Evolutionary conservation across 2,888 invertebrate species (phyloP).

Genomic region (Pyrrhia umbra): DNA sequence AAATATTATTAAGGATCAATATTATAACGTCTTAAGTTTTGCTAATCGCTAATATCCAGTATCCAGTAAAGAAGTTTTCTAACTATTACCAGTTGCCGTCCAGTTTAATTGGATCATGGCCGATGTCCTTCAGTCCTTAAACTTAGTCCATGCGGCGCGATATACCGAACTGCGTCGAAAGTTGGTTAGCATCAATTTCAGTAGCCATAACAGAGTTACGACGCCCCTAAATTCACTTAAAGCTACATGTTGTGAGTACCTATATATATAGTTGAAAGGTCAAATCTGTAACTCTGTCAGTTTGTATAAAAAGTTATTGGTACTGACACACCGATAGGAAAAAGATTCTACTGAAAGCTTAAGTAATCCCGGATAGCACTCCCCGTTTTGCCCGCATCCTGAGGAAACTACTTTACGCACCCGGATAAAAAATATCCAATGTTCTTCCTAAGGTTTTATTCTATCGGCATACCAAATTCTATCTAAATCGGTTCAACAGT

Average conservation of each 20-base stretch:
- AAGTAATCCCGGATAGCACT: too few species aligned
- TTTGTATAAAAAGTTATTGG: too few species aligned
- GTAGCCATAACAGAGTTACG: conserved; percentile 21
- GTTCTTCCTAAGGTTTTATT: too few species aligned
- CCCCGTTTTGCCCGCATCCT: too few species aligned
- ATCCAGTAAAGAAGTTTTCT: conserved; percentile 21
- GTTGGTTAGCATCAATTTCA: conserved; percentile 33
- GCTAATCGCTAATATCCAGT: background rate
- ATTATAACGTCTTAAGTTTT: too few species aligned
- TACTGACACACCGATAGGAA: too few species aligned
- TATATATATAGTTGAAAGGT: background rate
- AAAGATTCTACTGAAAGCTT: too few species aligned
- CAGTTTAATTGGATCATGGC: conserved; percentile 19
- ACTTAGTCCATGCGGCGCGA: conserved; percentile 11
- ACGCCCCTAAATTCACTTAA: conserved; percentile 35
- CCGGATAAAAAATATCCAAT: too few species aligned
- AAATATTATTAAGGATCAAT: too few species aligned
- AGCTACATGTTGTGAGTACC: conserved; percentile 1
- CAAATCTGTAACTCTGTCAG: background rate
- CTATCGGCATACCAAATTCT: too few species aligned
- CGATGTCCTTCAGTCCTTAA: conserved; percentile 2
- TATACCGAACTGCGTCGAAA: conserved; percentile 1
- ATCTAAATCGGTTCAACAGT: too few species aligned
- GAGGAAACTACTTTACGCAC: too few species aligned
- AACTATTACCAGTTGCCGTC: background rate